Evolutionary conservation across 2,113 vertebrate species (phyloP).

Genomic region (Gallinago jamesoni): DNA sequence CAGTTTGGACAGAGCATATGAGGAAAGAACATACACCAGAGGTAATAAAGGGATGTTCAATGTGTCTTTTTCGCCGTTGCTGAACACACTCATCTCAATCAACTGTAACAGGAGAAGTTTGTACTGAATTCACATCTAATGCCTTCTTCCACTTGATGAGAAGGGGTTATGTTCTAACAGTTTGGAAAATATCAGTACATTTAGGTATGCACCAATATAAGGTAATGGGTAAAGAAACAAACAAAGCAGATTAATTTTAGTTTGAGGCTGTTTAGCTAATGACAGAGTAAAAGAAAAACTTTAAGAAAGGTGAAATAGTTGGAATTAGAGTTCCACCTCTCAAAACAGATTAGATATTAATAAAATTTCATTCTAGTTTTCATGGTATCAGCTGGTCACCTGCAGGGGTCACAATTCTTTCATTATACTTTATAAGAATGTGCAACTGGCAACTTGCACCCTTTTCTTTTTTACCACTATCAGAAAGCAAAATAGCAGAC

Average conservation of each 20-base stretch:
- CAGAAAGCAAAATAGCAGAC: not conserved
- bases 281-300: not conserved
- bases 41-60: not conserved
- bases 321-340: not conserved
- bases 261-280: not conserved
- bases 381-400: not conserved
- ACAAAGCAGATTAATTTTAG: not conserved
- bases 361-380: not conserved
- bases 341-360: not conserved
- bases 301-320: not conserved
- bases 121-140: not conserved
- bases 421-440: not conserved
- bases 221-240: not conserved
- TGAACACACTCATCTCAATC: not conserved
- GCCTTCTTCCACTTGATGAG: not conserved
- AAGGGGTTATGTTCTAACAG: not conserved
- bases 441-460: not conserved
- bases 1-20: not conserved
- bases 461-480: not conserved
- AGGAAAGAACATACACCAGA: not conserved
- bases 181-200: not conserved
- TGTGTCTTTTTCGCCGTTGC: not conserved
- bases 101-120: not conserved
- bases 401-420: slow-evolving; percentile 20
- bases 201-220: not conserved